Evolutionary conservation across 2,797 vertebrate species (phyloP), one percentile per base, ranked within the genome.

Genomic region (Neoniphon sammara): DNA sequence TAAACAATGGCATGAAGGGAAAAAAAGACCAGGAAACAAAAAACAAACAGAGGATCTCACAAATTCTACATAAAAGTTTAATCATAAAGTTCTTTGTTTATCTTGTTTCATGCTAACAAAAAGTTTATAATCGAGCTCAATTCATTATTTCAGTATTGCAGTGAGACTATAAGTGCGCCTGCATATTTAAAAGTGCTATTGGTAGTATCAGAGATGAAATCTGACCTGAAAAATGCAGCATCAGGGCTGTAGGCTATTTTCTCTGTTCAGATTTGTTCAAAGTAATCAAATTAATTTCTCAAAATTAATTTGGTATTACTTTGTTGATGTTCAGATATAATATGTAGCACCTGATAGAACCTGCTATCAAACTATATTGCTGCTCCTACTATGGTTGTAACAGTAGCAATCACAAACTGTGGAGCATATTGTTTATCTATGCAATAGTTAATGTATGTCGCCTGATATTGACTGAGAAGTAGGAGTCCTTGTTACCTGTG

Each of bases 401-500:
- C 6, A 4, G 18, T 34, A 17, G 23, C 4, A 30, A 14, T 31
- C 15, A 2, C 6, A 10, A 2, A 7, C 53, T 5, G 20, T 65
- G 4, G 2, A 46, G 31, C 27, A 25, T 0, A 42, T 31, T 21
- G 5, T 6, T 11, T 9, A 56, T 11, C 18, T 25, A 5, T 8
- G 8, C n/a, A 1, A 42, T 4, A 17, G 20, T 58, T 39, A 60
- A 49, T 18, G 3, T 36, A 10, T 49, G 11, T 2, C 9, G 11
- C 21, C 15, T 10, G 10, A 42, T 18, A 47, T 11, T n/a, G 21
- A 54, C 23, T 9, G 14, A 9, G 5, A 44, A n/a, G 21, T 18
- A 36, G 1, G 5, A 17, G 54, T 65, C 23, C 18, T 25, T 39
- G 61, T 83, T 87, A 97, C 97, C 95, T 89, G 95, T 96, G 46